Percentiles rank a stretch among this genome's conserved stretches.
Evolutionary conservation across 2,113 vertebrate genomes (phyloP).

Genomic region (Eulemur macaco): DNA sequence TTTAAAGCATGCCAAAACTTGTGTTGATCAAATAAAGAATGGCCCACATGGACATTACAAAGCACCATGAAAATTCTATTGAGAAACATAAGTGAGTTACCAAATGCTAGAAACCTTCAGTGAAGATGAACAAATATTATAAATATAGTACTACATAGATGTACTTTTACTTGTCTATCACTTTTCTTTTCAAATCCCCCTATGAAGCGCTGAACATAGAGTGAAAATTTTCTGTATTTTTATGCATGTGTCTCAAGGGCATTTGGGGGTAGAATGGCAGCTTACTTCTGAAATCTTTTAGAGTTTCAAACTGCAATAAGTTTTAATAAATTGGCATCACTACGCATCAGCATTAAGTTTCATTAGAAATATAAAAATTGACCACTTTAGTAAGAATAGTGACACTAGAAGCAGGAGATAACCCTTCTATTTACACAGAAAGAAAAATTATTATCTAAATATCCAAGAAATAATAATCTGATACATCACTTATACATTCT

Average conservation of each 20-base stretch:
- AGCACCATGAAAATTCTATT: not conserved
- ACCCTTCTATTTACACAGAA: not conserved
- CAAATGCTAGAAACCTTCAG: not conserved
- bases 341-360: not conserved
- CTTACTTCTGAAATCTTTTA: not conserved
- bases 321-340: not conserved
- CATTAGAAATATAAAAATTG: not conserved
- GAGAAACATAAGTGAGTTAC: not conserved
- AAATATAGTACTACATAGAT: not conserved
- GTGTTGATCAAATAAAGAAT: slow-evolving; percentile 31
- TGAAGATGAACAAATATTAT: not conserved
- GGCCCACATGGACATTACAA: not conserved
- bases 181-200: not conserved
- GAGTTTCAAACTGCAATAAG: not conserved
- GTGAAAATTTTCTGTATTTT: not conserved
- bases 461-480: not conserved
- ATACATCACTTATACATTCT: not conserved
- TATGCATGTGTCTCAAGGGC: not conserved
- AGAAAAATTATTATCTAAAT: not conserved
- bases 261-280: not conserved
- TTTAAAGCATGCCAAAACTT: slow-evolving; percentile 16
- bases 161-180: not conserved
- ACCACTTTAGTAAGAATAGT: not conserved
- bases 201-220: not conserved
- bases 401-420: not conserved